Conservation (phyloP, 1,140 invertebrate species). For the Panulirus ornatus region DNA sequence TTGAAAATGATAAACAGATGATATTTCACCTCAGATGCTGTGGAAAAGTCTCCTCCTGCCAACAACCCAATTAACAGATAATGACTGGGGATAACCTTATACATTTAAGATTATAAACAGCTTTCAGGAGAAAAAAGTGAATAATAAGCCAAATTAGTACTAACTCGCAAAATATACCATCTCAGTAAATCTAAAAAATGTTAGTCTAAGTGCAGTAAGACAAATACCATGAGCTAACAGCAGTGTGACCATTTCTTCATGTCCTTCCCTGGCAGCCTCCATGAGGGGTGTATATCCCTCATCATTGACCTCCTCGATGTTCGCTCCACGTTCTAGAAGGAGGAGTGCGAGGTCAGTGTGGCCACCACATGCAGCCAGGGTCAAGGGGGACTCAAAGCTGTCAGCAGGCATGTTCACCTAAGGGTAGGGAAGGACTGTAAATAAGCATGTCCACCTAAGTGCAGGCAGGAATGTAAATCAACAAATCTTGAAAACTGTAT, state of each 20-base stretch:
- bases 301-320: constrained; percentile 99
- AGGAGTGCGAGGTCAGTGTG: constrained; percentile 97
- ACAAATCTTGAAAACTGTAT: neutral
- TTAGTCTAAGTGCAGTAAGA: too few species aligned
- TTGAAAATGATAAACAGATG: too few species aligned
- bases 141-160: too few species aligned
- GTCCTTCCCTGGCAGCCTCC: constrained; percentile 98
- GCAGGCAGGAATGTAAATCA: neutral
- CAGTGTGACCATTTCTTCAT: constrained; percentile 98
- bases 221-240: constrained; percentile 93
- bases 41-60: too few species aligned
- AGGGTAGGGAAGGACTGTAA: constrained; percentile 55
- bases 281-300: constrained; percentile 99
- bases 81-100: too few species aligned
- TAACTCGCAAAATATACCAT: too few species aligned
- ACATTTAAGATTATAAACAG: too few species aligned
- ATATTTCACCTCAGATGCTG: too few species aligned
- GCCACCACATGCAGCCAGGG: constrained; percentile 97
- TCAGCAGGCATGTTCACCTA: constrained; percentile 98
- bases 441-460: neutral
- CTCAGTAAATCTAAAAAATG: too few species aligned
- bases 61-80: too few species aligned
- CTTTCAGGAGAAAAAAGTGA: too few species aligned
- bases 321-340: constrained; percentile 96
- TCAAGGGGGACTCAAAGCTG: constrained; percentile 99